phyloP scores from a whole-genome alignment of 2,113 vertebrate genomes.

The Aptenodytes forsteri region DNA sequence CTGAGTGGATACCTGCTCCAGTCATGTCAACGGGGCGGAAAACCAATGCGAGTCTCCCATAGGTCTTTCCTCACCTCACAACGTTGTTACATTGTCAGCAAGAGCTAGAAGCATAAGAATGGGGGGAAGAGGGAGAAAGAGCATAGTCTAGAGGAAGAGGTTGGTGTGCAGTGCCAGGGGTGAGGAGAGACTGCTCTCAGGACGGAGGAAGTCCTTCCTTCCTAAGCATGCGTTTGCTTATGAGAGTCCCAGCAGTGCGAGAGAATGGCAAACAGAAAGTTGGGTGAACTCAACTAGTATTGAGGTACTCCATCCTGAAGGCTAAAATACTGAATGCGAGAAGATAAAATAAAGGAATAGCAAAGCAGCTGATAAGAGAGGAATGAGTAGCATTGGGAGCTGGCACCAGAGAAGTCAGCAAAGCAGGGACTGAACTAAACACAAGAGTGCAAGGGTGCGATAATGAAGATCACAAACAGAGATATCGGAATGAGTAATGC shows the following conservation, averaged over 20 bases:
- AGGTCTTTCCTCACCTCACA: not conserved
- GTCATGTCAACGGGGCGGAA: fast-evolving
- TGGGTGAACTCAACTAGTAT: not conserved
- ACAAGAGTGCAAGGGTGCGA: fast-evolving
- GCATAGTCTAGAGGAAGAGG: not conserved
- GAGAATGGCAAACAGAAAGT: not conserved
- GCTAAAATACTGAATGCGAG: not conserved
- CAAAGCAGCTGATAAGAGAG: not conserved
- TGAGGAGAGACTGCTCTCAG: not conserved
- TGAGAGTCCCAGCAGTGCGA: fast-evolving
- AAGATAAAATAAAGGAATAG: not conserved
- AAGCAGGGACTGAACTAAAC: not conserved
- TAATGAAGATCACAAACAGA: not conserved
- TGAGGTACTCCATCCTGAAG: not conserved
- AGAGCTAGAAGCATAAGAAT: not conserved
- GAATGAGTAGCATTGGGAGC: not conserved
- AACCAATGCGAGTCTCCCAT: fast-evolving
- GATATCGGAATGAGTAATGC: not conserved
- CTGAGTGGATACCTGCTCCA: not conserved
- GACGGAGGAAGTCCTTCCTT: not conserved
- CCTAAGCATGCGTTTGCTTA: not conserved
- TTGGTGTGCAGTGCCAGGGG: not conserved
- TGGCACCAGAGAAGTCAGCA: not conserved
- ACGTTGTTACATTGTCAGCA: not conserved
- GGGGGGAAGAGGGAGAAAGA: not conserved